Evolutionary conservation across 2,113 vertebrate genomes (phyloP).

Genomic region (Arenaria interpres): DNA sequence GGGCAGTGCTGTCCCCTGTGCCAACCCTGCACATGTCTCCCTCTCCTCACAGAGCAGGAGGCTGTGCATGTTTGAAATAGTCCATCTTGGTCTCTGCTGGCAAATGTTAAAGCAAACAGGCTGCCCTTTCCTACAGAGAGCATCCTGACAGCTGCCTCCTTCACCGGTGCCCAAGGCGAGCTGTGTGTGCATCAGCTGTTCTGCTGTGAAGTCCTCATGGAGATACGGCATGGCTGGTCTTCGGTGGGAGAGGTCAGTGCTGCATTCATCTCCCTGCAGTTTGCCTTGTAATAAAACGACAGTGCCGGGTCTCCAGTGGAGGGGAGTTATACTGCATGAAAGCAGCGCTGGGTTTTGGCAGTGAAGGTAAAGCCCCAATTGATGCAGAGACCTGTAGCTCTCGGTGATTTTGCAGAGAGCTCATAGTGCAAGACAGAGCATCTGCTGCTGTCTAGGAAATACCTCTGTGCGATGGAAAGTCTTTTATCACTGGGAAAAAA

Average conservation of each 20-base stretch:
- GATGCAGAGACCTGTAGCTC: background rate
- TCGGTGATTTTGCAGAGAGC: background rate
- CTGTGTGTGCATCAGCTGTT: background rate
- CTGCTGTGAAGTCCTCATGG: background rate
- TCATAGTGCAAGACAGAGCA: background rate
- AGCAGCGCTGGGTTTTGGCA: background rate
- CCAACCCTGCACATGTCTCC: accelerated
- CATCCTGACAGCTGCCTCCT: background rate
- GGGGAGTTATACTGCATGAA: background rate
- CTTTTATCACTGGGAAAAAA: background rate
- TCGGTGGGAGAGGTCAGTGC: background rate
- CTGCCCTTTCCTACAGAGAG: background rate
- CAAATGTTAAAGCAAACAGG: background rate
- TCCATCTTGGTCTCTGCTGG: background rate
- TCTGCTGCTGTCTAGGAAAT: slow-evolving; percentile 36
- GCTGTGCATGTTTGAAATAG: background rate
- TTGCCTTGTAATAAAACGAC: background rate
- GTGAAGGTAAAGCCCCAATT: background rate
- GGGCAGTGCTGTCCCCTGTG: background rate
- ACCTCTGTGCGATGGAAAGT: background rate
- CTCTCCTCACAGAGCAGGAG: background rate
- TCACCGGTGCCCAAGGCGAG: background rate
- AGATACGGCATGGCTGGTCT: background rate
- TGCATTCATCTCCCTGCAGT: background rate
- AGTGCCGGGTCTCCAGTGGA: background rate